Evolutionary conservation across 2,113 vertebrate species (phyloP).

Genomic region (Anolis carolinensis): DNA sequence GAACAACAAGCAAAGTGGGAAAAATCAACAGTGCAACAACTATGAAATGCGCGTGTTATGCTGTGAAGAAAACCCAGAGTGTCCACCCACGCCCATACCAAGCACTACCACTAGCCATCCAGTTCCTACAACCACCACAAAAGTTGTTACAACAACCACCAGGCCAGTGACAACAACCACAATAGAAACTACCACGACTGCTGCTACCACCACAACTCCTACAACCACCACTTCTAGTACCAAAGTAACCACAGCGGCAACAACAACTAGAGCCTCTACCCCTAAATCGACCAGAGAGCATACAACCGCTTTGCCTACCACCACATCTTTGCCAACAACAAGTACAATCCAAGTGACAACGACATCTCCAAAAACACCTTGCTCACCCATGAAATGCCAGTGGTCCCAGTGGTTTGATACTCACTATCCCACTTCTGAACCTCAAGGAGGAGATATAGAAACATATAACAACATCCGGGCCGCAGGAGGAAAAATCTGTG

Average conservation of each 20-base stretch:
- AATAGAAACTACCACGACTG: neutral
- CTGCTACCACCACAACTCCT: too few relatives aligned
- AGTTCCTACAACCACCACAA: neutral
- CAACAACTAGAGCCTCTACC: too few relatives aligned
- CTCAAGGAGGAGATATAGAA: slow-evolving; percentile 35
- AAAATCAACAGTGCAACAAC: slow-evolving; percentile 57
- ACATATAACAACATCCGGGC: slow-evolving; percentile 66
- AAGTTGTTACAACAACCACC: neutral
- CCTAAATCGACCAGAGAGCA: too few relatives aligned
- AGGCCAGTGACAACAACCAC: too few relatives aligned
- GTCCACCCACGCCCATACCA: neutral
- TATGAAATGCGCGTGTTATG: slow-evolving; percentile 61
- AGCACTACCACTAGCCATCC: accelerated
- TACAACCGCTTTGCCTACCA: too few relatives aligned
- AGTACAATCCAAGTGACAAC: too few relatives aligned
- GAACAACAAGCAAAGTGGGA: slow-evolving; percentile 62
- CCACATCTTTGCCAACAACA: too few relatives aligned
- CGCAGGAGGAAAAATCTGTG: slow-evolving; percentile 54
- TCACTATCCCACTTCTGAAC: slow-evolving; percentile 52
- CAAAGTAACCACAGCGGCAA: too few relatives aligned
- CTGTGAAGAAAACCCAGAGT: slow-evolving; percentile 28
- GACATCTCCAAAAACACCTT: too few relatives aligned
- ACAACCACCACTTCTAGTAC: too few relatives aligned
- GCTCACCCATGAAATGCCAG: too few relatives aligned
- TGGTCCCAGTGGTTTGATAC: too few relatives aligned